Conservation (phyloP, 2,888 invertebrate genomes). For the Rhagonycha lutea region DNA sequence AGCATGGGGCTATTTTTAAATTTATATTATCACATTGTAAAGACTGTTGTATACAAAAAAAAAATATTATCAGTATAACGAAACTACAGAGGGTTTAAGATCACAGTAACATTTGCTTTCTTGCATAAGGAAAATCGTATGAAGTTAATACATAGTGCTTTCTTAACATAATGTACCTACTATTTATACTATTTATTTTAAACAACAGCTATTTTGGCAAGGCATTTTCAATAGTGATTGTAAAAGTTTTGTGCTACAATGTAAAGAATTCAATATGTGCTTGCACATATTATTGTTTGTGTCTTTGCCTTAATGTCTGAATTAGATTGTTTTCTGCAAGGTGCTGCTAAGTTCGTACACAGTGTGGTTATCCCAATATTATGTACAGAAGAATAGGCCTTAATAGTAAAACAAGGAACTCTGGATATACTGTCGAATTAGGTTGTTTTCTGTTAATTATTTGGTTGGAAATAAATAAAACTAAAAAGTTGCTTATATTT, state of each 20-base stretch:
- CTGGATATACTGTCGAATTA: constrained; percentile 39
- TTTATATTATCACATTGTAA: constrained; percentile 46
- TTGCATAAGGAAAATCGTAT: constrained; percentile 41
- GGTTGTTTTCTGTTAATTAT: constrained; percentile 45
- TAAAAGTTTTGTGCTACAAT: background rate
- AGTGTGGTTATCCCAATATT: constrained; percentile 34
- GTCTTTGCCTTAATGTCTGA: constrained; percentile 28
- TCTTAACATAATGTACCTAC: constrained; percentile 42
- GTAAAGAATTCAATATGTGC: background rate
- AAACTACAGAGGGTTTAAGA: constrained; percentile 38
- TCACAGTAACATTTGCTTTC: constrained; percentile 44
- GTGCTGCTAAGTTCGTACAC: constrained; percentile 35
- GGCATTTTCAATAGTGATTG: constrained; percentile 24
- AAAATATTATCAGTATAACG: constrained; percentile 42
- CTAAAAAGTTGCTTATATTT: constrained; percentile 9
- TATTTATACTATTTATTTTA: constrained; percentile 36
- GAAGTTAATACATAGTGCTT: constrained; percentile 43
- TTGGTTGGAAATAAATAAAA: constrained; percentile 46
- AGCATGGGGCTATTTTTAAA: constrained; percentile 43
- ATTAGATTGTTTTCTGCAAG: constrained; percentile 34
- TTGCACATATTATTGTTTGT: constrained; percentile 19
- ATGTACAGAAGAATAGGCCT: constrained; percentile 42
- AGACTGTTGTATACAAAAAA: constrained; percentile 46
- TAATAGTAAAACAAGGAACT: constrained; percentile 42
- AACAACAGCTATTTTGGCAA: constrained; percentile 25